Percentiles rank a stretch among this genome's conserved stretches.
phyloP scores from a whole-genome alignment of 1,140 invertebrate species.

The Conus ventricosus region DNA sequence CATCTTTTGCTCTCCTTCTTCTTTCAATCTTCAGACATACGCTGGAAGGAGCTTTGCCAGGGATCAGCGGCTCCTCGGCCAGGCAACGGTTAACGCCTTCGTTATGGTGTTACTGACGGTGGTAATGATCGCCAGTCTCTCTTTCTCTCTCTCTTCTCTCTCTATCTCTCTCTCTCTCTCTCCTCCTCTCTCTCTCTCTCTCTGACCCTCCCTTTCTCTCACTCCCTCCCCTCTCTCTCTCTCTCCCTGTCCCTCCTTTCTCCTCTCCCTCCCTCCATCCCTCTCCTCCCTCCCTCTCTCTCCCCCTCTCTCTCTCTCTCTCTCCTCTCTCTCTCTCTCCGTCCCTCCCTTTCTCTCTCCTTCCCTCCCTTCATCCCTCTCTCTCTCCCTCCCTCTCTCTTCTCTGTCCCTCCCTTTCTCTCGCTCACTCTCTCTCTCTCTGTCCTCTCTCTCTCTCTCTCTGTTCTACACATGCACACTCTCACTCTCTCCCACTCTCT shows the following conservation, averaged over 20 bases:
- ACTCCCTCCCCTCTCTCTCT: not conserved
- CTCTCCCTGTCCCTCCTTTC: not conserved
- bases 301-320: not conserved
- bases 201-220: no score
- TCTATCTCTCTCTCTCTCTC: not conserved
- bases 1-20: no score
- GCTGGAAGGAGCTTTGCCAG: no score
- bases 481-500: not conserved
- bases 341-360: not conserved
- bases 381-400: not conserved
- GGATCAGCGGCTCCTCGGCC: no score
- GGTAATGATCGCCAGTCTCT: no score
- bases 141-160: not conserved
- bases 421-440: not conserved
- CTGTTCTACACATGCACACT: not conserved
- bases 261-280: not conserved
- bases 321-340: not conserved
- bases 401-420: not conserved
- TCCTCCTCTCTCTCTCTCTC: not conserved
- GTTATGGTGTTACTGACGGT: no score
- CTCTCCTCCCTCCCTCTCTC: not conserved
- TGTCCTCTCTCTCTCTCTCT: not conserved
- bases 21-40: no score
- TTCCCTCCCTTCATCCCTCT: not conserved
- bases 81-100: no score